Evolutionary conservation across 2,113 vertebrate genomes (phyloP).

Genomic region (Psilopsiagon aymara): DNA sequence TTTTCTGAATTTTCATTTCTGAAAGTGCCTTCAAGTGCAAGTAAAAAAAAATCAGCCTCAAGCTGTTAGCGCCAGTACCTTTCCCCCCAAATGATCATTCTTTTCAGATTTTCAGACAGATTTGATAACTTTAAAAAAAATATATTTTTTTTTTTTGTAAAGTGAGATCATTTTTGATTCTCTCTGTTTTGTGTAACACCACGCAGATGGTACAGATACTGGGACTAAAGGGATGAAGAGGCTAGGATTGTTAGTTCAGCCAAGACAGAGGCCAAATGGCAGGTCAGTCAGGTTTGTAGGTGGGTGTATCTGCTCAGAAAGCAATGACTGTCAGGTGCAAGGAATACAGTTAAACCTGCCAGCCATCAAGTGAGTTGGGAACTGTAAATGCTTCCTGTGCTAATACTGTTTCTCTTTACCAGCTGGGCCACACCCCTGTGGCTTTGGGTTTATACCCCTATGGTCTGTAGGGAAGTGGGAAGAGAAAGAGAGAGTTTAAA

Average conservation of each 20-base stretch:
- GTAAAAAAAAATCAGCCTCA: not conserved
- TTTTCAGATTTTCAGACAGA: not conserved
- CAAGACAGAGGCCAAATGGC: not conserved
- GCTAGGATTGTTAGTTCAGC: not conserved
- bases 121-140: not conserved
- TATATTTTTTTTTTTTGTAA: not conserved
- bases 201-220: not conserved
- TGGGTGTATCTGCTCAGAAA: not conserved
- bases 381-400: not conserved
- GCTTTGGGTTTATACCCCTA: not conserved
- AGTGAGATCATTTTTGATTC: not conserved
- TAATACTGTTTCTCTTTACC: not conserved
- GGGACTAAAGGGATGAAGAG: not conserved
- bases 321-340: not conserved
- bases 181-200: not conserved
- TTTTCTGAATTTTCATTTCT: conserved; percentile 9
- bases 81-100: not conserved
- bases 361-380: not conserved
- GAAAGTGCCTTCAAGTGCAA: not conserved
- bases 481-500: not conserved
- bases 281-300: not conserved
- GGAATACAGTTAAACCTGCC: not conserved
- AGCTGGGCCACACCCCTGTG: not conserved
- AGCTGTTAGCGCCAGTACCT: not conserved
- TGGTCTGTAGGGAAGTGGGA: not conserved